Base-by-base conservation (phyloP, 2,888 invertebrate species). In the Ceramica pisi region DNA sequence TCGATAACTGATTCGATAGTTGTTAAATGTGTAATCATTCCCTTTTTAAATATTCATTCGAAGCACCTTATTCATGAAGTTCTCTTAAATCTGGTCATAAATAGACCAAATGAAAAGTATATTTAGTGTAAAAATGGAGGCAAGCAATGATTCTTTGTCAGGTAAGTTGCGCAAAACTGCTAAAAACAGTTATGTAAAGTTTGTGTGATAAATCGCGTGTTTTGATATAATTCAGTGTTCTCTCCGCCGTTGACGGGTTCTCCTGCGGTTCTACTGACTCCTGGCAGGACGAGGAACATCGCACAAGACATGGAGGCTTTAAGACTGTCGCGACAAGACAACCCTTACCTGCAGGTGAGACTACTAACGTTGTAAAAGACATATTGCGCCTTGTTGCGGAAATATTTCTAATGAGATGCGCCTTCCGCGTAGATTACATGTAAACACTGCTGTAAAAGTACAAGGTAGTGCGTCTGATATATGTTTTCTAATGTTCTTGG, bases 291-390 rank as follows among this genome's bases (percentile, higher is more conserved):
- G 77, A 96, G 98, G 83, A 98, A 98, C 92, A 97, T 98, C 87
- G 98, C 98, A 87, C 97, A 98, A 93, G 98, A 98, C 89, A 98
- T 98, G 98, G 98, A 98, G 91, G 97, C 98, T 35, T 94, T 98
- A 56, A 96, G 98, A 87, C 96, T 98, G 59, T 98, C 98, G 12
- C 96, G 98, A 75, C 98, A 98, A 92, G 98, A 98, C 92, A 98
- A 98, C 94, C 98, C 98, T 2, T 98, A 98, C 90, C 94, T 98
- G 76, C 97, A 98, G 97, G 98, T 98, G 90, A 70, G 56, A 26
- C 75, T 80, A 81, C 82, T 64, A 73, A 83, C 79, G 82, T 77
- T 66, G 59, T 71, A 73, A 53, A 51, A 48, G 26, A 65, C 50
- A 67, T n/a, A 56, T 62, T 70, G 9, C 71, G 50, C n/a, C 16